Evolutionary conservation across 2,797 vertebrate species (phyloP), one percentile per base, ranked within the genome.

Genomic region (Enteromius afrohamiltoni): DNA sequence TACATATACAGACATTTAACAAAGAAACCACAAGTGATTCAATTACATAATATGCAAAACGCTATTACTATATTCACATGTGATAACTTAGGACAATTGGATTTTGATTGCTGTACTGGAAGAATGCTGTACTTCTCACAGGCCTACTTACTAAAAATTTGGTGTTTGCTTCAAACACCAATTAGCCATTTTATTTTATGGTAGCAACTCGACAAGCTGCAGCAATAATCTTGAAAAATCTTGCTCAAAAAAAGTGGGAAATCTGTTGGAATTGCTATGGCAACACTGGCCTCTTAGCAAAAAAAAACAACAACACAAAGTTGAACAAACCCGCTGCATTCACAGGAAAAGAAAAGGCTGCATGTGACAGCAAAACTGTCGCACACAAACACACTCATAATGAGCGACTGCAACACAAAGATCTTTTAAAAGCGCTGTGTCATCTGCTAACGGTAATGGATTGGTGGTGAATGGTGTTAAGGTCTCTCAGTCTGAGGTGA

Each of bases 191-290:
- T 60, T 42, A 53, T 55, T 42, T 68, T 47, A 23, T 53, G 8
- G 40, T 21, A 49, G 14, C 34, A 40, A 53, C 31, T 53, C 13
- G 31, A 64, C 26, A 23, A 49, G 64, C 62, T 21, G 51, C 51
- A n/a, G 51, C 51, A n/a, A 9, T 40, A 26, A 16, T 47, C 29
- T 70, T 49, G 45, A 74, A 80, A 65, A 11, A 23, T 47, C 80
- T 74, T 21, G 45, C 37, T 68, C 31, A 11, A n/a, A 70, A 75
- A 83, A 64, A 26, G 23, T 78, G 16, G 17, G 19, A 58, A 60
- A 58, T 75, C 62, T 45, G n/a, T 64, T 19, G 29, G 55, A 51
- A 85, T 74, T 79, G 76, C 83, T 70, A 70, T 87, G 60, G 79
- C 74, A 87, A 82, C 68, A 45, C 55, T 29, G 6, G 40, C 40